phyloP scores from a whole-genome alignment of 2,888 invertebrate species.

The Pterostichus madidus region DNA sequence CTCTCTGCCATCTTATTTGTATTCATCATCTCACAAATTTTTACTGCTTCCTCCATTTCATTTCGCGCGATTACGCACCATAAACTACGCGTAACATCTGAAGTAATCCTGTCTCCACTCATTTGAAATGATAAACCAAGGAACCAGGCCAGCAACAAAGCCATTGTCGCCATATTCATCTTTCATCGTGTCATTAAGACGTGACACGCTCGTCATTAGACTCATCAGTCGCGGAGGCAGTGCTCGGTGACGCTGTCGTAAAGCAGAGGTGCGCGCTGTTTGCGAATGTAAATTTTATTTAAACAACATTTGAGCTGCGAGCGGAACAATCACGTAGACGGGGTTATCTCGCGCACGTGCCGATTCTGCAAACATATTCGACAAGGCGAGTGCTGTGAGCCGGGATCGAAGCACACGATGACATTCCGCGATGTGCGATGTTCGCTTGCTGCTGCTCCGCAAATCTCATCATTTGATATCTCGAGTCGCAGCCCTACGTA shows the following conservation, averaged over 20 bases:
- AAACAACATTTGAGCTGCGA: slow-evolving; percentile 50
- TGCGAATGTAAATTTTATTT: slow-evolving; percentile 65
- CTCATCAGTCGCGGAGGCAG: too few species aligned
- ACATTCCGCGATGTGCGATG: slow-evolving; percentile 33
- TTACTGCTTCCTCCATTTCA: slow-evolving; percentile 26
- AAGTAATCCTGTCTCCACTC: not conserved
- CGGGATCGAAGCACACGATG: slow-evolving; percentile 20
- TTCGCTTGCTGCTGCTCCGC: slow-evolving; percentile 13
- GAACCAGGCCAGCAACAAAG: slow-evolving; percentile 19
- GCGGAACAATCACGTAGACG: slow-evolving; percentile 57
- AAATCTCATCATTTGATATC: slow-evolving; percentile 50
- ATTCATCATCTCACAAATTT: slow-evolving; percentile 31
- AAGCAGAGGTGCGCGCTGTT: slow-evolving; percentile 49
- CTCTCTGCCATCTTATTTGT: not conserved
- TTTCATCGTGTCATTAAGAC: slow-evolving; percentile 22
- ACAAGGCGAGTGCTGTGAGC: not conserved
- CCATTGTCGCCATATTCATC: slow-evolving; percentile 32
- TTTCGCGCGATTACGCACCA: slow-evolving; percentile 8
- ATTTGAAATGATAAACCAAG: slow-evolving; percentile 35
- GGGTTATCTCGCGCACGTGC: slow-evolving; percentile 58
- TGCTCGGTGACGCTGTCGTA: not conserved
- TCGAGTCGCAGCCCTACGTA: not conserved
- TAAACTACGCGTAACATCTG: slow-evolving; percentile 2
- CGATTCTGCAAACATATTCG: slow-evolving; percentile 56
- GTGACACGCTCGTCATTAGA: not conserved